Base-by-base conservation (phyloP, 2,888 invertebrate species). In the Gandaritis pyraliata region DNA sequence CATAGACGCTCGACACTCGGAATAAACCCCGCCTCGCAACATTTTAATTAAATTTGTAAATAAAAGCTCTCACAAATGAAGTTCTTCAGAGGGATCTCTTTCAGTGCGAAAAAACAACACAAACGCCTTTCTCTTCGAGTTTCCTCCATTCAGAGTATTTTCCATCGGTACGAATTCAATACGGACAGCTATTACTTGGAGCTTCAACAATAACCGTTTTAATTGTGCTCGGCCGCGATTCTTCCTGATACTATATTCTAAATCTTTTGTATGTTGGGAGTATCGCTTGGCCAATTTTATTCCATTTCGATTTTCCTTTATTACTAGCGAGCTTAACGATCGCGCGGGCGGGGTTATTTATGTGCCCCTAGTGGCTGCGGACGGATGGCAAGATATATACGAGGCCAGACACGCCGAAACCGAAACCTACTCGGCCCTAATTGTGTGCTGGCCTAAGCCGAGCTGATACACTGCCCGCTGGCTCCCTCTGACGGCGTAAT, bases 241-340 rank as follows among this genome's bases (percentile, higher is more conserved):
- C 81, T 86, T 81, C 83, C 81, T 58, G 18, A 39, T 51, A 76
- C 84, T 77, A 81, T 83, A 85, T 87, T 88, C 87, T 88, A 88
- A 88, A 86, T 84, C 86, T 83, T 86, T 88, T 87, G 85, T 90
- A 87, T 89, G 86, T 85, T 80, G 83, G 87, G 88, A 88, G 87
- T 90, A 90, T 90, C 86, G 87, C 86, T 85, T 88, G 59, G 83
- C 90, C 91, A 90, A 90, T 91, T 91, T 91, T 88, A 90, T 91
- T 91, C 87, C 90, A 89, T 91, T 92, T 91, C 91, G 91, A 91
- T 92, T 91, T 91, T 90, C 91, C 90, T 91, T 91, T 92, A 92
- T 91, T 91, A 91, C 92, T 90, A 86, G 86, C 86, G 84, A 86
- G 89, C 91, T 90, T 92, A 91, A 91, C 91, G 90, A 91, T 90